Evolutionary conservation across 2,113 vertebrate species (phyloP).

Genomic region (Microtus ochrogaster): DNA sequence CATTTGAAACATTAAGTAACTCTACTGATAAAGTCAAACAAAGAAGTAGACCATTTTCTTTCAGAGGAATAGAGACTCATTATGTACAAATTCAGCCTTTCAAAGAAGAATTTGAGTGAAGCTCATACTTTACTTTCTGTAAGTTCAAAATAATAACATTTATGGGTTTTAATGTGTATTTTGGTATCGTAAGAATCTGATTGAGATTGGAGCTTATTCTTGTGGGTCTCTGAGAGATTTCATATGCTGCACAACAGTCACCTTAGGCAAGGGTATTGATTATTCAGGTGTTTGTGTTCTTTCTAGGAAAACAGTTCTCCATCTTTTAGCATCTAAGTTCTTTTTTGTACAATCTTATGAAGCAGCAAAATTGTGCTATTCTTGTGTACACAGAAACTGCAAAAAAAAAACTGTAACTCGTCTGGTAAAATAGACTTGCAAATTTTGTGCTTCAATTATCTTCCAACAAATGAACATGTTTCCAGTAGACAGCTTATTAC

Average conservation of each 20-base stretch:
- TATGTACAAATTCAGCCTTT: conserved; percentile 47
- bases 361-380: neutral
- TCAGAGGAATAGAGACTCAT: neutral
- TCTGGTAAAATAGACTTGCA: conserved; percentile 35
- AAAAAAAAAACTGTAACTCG: neutral
- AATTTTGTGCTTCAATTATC: conserved; percentile 11
- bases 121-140: conserved; percentile 12
- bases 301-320: conserved; percentile 7
- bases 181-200: neutral
- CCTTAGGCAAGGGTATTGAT: conserved; percentile 26
- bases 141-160: conserved; percentile 11
- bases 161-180: neutral
- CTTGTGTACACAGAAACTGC: neutral
- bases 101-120: conserved; percentile 27
- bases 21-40: conserved; percentile 3
- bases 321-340: neutral
- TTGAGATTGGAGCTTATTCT: neutral
- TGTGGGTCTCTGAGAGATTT: neutral
- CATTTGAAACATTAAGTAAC: conserved; percentile 33
- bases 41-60: neutral
- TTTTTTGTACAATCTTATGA: neutral
- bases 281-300: neutral
- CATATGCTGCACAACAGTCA: neutral
- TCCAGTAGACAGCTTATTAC: neutral
- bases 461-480: conserved; percentile 21